These are phyloP conservation scores for Sylvilagus bachmani DNA, from an alignment of 2,113 vertebrate genomes.

Conservation along the genomic window DNA sequence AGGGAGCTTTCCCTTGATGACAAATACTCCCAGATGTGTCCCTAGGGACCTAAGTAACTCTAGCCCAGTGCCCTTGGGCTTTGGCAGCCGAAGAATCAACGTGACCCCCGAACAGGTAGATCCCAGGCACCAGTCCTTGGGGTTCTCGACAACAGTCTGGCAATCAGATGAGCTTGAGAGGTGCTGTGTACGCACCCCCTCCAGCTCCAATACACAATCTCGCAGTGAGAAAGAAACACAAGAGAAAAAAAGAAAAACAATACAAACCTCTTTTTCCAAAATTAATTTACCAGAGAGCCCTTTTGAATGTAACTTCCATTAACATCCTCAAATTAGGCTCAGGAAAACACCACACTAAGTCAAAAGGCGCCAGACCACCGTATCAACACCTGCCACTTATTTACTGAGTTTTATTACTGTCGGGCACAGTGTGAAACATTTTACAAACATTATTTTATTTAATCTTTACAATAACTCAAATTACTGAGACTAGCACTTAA, in stretches of 20 bases:
- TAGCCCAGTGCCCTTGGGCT: rapidly evolving
- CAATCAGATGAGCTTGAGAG: not conserved
- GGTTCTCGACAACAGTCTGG: not conserved
- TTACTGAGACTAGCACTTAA: rapidly evolving
- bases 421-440: rapidly evolving
- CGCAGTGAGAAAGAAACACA: not conserved
- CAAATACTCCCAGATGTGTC: not conserved
- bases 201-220: not conserved
- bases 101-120: not conserved
- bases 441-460: too few relatives aligned
- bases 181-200: rapidly evolving
- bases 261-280: not conserved
- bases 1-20: not conserved
- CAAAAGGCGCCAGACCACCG: rapidly evolving
- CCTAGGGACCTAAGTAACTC: rapidly evolving
- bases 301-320: not conserved
- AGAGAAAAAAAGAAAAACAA: not conserved
- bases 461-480: not conserved
- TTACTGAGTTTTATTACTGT: too few relatives aligned
- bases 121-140: not conserved
- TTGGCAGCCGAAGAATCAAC: not conserved
- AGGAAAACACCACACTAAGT: not conserved
- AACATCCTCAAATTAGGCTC: not conserved
- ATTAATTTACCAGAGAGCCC: not conserved
- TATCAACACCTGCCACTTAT: not conserved